These are phyloP conservation scores for Tokudaia muenninki DNA, from an alignment of 2,797 vertebrate genomes.

Conservation along the genomic window DNA sequence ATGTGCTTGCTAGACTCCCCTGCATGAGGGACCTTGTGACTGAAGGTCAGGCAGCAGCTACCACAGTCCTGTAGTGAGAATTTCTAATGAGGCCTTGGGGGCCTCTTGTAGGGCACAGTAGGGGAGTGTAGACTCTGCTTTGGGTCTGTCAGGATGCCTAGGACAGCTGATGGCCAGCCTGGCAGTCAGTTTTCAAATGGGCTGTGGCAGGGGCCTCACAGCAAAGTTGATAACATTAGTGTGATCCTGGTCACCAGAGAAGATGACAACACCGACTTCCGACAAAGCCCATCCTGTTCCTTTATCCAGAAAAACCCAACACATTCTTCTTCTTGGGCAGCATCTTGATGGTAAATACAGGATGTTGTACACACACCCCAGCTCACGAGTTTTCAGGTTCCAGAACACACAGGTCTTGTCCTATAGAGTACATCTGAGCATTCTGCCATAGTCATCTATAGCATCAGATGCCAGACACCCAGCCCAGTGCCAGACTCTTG, in stretches of 20 bases:
- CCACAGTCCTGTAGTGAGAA: neutral
- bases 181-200: neutral
- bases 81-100: neutral
- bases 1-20: slow-evolving; percentile 89
- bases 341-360: neutral
- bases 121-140: neutral
- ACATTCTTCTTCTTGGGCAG: neutral
- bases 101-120: neutral
- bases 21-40: slow-evolving; percentile 89
- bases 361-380: too few species aligned
- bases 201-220: neutral
- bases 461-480: neutral
- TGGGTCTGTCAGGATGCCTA: neutral
- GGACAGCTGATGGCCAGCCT: neutral
- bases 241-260: neutral
- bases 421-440: too few species aligned
- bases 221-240: neutral
- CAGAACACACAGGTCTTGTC: neutral
- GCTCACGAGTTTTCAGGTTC: neutral
- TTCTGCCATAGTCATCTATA: neutral
- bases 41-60: neutral
- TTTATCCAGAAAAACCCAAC: neutral
- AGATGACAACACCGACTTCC: neutral
- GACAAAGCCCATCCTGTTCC: neutral
- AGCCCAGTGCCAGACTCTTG: neutral